phyloP scores from a whole-genome alignment of 2,797 vertebrate genomes.

The Avahi laniger region DNA sequence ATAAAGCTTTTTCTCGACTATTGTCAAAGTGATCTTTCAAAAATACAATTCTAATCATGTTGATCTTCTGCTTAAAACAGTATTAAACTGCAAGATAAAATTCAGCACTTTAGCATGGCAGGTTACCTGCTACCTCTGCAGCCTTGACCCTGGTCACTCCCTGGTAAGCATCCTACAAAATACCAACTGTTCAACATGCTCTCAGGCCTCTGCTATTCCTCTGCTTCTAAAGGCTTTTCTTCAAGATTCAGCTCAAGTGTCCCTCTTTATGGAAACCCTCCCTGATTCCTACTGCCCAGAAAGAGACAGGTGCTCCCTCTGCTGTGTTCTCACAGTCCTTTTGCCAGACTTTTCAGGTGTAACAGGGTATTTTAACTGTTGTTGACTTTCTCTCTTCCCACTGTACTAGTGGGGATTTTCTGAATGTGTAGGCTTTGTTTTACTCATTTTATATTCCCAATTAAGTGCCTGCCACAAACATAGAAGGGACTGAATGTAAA shows the following conservation, averaged over 20 bases:
- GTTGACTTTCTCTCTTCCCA: neutral
- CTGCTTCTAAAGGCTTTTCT: neutral
- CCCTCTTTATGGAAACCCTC: neutral
- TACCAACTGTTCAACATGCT: neutral
- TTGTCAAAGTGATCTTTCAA: neutral
- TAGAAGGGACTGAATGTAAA: neutral
- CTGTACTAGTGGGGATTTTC: neutral
- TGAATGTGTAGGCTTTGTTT: neutral
- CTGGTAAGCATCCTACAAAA: neutral
- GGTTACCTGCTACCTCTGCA: neutral
- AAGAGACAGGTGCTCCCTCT: neutral
- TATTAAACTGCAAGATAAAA: neutral
- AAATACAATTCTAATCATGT: neutral
- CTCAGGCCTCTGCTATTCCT: neutral
- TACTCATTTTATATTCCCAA: neutral
- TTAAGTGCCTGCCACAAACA: neutral
- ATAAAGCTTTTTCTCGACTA: neutral
- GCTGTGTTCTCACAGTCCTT: neutral
- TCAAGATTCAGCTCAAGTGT: neutral
- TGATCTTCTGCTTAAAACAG: neutral
- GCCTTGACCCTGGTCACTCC: neutral
- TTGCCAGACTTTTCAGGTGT: neutral
- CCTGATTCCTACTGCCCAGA: neutral
- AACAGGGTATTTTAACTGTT: neutral
- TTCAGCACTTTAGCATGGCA: neutral